Conservation (phyloP, 2,113 vertebrate genomes). For the Cygnus atratus region DNA sequence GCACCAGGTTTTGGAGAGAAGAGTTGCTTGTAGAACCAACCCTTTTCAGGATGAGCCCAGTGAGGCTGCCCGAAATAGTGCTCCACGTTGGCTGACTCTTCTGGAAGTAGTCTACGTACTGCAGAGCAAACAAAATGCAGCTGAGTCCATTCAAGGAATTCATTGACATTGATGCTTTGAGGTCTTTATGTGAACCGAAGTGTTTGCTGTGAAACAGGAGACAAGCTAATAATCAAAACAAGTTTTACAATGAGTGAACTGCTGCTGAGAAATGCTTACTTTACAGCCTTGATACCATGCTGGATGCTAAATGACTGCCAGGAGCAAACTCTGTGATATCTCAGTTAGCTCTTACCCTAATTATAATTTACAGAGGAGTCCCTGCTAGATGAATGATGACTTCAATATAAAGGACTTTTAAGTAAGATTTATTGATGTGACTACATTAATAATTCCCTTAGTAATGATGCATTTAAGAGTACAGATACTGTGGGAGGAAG, state of each 20-base stretch:
- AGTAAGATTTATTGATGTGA: slow-evolving; percentile 55
- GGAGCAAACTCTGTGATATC: slow-evolving; percentile 43
- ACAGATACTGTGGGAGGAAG: neutral
- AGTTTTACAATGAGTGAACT: slow-evolving; percentile 25
- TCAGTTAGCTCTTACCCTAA: slow-evolving; percentile 50
- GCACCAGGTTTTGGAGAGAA: neutral
- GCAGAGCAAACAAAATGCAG: neutral
- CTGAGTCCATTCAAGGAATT: neutral
- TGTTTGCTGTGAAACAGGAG: slow-evolving; percentile 16
- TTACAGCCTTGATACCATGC: neutral
- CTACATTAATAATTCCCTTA: slow-evolving; percentile 50
- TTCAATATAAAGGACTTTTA: slow-evolving; percentile 19
- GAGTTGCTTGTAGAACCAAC: neutral
- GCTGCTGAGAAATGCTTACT: slow-evolving; percentile 43
- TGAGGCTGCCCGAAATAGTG: neutral
- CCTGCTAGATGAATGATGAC: slow-evolving; percentile 12
- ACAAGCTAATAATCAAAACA: slow-evolving; percentile 36
- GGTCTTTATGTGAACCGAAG: neutral
- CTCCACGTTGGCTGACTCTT: neutral
- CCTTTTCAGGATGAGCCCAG: neutral
- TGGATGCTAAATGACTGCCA: slow-evolving; percentile 51
- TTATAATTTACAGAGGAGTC: slow-evolving; percentile 24
- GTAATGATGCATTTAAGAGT: slow-evolving; percentile 17
- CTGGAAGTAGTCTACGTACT: neutral
- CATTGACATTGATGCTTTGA: slow-evolving; percentile 1